A percentile compares a stretch with the other conserved stretches of the same genome.
These are phyloP conservation scores for Bombus vancouverensis DNA, from an alignment of 1,140 invertebrate genomes.

Conservation along the genomic window DNA sequence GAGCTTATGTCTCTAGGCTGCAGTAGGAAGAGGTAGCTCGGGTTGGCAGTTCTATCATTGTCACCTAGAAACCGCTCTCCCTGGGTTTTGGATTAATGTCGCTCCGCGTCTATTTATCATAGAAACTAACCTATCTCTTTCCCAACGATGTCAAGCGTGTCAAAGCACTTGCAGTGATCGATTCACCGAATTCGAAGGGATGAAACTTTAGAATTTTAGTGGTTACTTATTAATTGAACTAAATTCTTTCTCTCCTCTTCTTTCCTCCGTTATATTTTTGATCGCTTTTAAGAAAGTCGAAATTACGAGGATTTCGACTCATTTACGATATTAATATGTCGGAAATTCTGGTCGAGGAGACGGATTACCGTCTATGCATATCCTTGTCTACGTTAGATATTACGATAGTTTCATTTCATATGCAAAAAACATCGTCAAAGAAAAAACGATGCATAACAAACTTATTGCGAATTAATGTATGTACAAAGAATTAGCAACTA, in stretches of 20 bases:
- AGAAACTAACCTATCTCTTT: conserved; percentile 53
- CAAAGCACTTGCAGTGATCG: conserved; percentile 29
- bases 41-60: conserved; percentile 65
- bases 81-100: conserved; percentile 58
- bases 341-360: no score
- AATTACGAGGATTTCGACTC: neutral
- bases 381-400: no score
- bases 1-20: conserved; percentile 51
- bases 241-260: neutral
- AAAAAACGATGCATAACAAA: no score
- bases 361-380: no score
- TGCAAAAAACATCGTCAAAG: no score
- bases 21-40: conserved; percentile 20
- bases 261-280: neutral
- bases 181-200: conserved; percentile 29
- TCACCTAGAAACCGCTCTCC: conserved; percentile 44
- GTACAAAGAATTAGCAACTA: no score
- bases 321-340: neutral
- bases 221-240: neutral
- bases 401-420: no score
- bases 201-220: neutral
- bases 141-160: conserved; percentile 30
- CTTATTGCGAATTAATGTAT: no score
- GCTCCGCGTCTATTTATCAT: conserved; percentile 63
- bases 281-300: no score